Base-by-base conservation (phyloP, 2,888 invertebrate species). In the Venustoraphidia nigricollis region DNA sequence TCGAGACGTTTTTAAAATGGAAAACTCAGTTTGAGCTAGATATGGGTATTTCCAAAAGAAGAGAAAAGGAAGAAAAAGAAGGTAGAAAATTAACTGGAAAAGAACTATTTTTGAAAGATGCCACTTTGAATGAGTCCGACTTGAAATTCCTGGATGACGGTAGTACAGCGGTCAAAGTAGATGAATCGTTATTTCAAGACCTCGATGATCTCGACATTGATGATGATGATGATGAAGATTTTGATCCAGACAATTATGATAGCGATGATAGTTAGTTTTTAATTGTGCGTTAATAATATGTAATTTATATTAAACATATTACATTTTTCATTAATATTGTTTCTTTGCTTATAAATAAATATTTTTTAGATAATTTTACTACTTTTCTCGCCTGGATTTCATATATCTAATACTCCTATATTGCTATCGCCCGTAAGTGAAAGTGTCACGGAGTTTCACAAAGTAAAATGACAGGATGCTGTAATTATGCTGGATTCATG, bases 1-100 rank as follows among this genome's bases (percentile, higher is more conserved):
- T 96, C 1, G 97, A 98, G 68, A 83, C 91, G 8, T 98, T 98
- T 67, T 67, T 95, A 60, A 83, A 78, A 27, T 98, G 98, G 98
- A 92, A 94, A 62, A 76, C 81, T 50, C 77, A 81, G 53, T 98
- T 98, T 72, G 96, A 97, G 65, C 79, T 80, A 36, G 95, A 96
- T 63, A 82, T 84, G 69, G 84, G 84, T 40, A 79, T 84, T 43
- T 74, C 77, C 1, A 81, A 81, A 6, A 81, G 79, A 60, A 72
- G 79, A 49, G 86, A 85, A 60, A 77, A 78, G 51, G 76, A 78
- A 44, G 76, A 79, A 34, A 79, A 78, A 52, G 83, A 83, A 51
- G 79, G 76, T 37, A 86, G 81, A 59, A 93, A 94, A 66, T 69
- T 93, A 38, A 94, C 94, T 0, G 97, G 97, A 11, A 80, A 79